phyloP scores from a whole-genome alignment of 2,113 vertebrate genomes.

The Oncorhynchus mykiss region DNA sequence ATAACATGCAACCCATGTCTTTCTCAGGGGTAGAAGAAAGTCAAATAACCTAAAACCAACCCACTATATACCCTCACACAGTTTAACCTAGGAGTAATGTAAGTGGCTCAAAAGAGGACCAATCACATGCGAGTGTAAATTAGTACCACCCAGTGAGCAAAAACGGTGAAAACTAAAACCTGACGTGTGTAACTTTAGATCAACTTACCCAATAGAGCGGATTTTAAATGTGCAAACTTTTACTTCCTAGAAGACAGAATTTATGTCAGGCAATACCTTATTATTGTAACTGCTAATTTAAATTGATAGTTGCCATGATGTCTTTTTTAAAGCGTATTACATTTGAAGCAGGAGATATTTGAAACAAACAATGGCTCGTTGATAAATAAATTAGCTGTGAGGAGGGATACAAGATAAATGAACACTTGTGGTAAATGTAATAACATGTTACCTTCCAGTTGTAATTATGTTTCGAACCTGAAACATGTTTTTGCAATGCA shows the following conservation, averaged over 20 bases:
- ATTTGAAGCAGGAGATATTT: no score
- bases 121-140: no score
- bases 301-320: not conserved
- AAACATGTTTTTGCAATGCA: not conserved
- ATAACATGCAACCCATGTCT: no score
- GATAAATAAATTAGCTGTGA: not conserved
- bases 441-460: not conserved
- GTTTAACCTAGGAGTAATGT: no score
- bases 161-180: not conserved
- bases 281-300: not conserved
- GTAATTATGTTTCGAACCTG: not conserved
- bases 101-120: no score
- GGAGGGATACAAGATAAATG: not conserved
- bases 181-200: not conserved
- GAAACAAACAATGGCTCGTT: no score
- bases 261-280: not conserved
- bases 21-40: no score
- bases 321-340: no score
- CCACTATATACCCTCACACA: no score
- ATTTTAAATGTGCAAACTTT: constrained; percentile 92
- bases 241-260: constrained; percentile 80
- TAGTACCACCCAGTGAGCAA: no score
- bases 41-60: no score
- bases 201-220: constrained; percentile 89
- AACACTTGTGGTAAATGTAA: no score